Evolutionary conservation across 2,888 invertebrate genomes (phyloP), one percentile per base, ranked within the genome.

Genomic region (Pantelozetes paolii): DNA sequence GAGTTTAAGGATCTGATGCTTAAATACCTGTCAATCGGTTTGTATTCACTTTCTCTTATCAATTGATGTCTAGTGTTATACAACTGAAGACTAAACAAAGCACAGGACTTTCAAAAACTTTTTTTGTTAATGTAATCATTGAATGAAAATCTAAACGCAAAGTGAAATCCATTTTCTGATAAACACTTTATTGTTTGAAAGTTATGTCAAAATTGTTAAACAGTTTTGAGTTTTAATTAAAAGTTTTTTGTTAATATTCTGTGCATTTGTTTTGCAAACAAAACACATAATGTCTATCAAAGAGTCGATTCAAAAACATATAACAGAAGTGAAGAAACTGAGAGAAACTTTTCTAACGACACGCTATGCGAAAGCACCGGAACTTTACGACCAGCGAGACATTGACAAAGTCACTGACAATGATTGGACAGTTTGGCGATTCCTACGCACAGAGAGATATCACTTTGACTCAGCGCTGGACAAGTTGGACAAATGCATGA

Each of bases 381-480:
- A 72, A 32, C 23, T 57, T 6, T 72, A 57, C 26, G 28, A 72
- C 15, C 23, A 59, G 11, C 2, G 18, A 18, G 72, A 72, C 23
- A 23, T 72, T 5, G 11, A 36, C 2, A 54, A 57, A n/a, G 36
- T 72, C 0, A 2, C 11, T 1, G 11, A 30, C 5, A 59, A 57
- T 23, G 72, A 72, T 59, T 72, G 72, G 72, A 32, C 72, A 0
- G 57, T 72, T n/a, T 72, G 32, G 28, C 72, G 72, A n/a, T 72
- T 72, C 26, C 13, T 72, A 28, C 1, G 8, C 20, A 40, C 57
- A 11, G 54, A 59, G 28, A 30, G 40, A 9, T 42, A 32, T 20
- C 23, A 59, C 11, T 20, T 26, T 1, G 57, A 57, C 32, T 15
- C 32, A 11, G 36, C 57, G 1, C 23, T 72, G 9, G 72, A 72